Conservation (phyloP, 1,140 invertebrate species). For the Hyphantria cunea region DNA sequence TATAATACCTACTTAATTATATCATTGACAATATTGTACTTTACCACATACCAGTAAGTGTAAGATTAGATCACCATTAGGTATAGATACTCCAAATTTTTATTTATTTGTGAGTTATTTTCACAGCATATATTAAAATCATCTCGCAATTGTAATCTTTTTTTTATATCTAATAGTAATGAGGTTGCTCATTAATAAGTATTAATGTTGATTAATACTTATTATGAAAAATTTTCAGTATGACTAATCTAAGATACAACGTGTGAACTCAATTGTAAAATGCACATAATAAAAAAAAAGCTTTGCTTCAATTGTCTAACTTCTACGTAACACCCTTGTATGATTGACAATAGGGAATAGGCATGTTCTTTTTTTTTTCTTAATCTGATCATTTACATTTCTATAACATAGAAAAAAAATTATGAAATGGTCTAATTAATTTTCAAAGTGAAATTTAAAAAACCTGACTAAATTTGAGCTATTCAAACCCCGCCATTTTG, state of each 20-base stretch:
- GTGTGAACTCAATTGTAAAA: conserved; percentile 17
- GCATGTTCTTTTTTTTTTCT: too few relatives aligned
- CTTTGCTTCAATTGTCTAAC: conserved; percentile 24
- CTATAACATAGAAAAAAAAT: too few relatives aligned
- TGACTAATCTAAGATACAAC: conserved; percentile 10
- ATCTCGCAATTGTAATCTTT: too few relatives aligned
- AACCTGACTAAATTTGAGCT: too few relatives aligned
- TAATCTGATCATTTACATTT: too few relatives aligned
- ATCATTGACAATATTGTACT: conserved; percentile 21
- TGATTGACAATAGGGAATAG: conserved; percentile 6
- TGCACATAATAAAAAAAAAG: conserved; percentile 14
- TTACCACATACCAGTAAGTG: conserved; percentile 15
- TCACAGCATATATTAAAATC: conserved; percentile 13
- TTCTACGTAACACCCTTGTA: conserved; percentile 1
- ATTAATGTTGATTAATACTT: too few relatives aligned
- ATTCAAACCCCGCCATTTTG: too few relatives aligned
- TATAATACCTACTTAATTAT: conserved; percentile 12
- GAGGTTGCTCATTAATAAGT: too few relatives aligned
- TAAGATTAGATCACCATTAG: conserved; percentile 24
- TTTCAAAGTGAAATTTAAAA: too few relatives aligned
- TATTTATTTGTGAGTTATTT: conserved; percentile 13
- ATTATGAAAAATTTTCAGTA: conserved; percentile 11
- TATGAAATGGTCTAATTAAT: too few relatives aligned
- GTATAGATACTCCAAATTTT: not conserved
- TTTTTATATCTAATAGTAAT: not conserved